Percentiles rank a stretch among this genome's conserved stretches.
Evolutionary conservation across 2,113 vertebrate species (phyloP).

Genomic region (Montifringilla adamsi): DNA sequence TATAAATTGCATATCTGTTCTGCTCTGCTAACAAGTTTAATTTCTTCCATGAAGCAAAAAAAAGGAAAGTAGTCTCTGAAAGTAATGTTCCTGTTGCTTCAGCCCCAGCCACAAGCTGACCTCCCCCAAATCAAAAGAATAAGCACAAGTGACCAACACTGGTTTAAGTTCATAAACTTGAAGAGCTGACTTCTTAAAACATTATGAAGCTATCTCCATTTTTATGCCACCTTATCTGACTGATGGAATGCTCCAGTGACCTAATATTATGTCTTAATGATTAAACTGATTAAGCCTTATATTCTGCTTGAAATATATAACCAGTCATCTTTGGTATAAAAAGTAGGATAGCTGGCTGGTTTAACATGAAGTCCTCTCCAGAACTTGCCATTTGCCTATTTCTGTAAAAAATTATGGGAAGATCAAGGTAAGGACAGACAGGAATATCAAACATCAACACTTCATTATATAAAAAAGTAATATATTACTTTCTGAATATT

Average conservation of each 20-base stretch:
- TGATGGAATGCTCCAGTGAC: background rate
- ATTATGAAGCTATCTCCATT: background rate
- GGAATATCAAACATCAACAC: background rate
- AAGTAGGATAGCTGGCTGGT: background rate
- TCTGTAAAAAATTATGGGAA: background rate
- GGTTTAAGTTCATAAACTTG: background rate
- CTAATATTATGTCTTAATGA: background rate
- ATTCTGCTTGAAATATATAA: background rate
- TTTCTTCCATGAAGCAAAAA: background rate
- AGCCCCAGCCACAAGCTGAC: background rate
- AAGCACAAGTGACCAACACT: background rate
- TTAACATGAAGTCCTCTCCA: background rate
- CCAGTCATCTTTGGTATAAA: background rate
- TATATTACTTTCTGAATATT: too few relatives aligned
- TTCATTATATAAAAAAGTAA: too few relatives aligned
- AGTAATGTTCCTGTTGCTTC: background rate
- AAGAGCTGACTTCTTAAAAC: background rate
- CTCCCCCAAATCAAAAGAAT: background rate
- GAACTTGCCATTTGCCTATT: background rate
- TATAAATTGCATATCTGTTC: background rate
- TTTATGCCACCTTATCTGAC: background rate
- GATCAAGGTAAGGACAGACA: background rate
- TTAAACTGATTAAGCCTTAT: background rate
- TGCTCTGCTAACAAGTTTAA: background rate
- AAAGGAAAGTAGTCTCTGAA: background rate